Evolutionary conservation across 2,797 vertebrate genomes (phyloP).

Genomic region (Oreonectes daqikongensis): DNA sequence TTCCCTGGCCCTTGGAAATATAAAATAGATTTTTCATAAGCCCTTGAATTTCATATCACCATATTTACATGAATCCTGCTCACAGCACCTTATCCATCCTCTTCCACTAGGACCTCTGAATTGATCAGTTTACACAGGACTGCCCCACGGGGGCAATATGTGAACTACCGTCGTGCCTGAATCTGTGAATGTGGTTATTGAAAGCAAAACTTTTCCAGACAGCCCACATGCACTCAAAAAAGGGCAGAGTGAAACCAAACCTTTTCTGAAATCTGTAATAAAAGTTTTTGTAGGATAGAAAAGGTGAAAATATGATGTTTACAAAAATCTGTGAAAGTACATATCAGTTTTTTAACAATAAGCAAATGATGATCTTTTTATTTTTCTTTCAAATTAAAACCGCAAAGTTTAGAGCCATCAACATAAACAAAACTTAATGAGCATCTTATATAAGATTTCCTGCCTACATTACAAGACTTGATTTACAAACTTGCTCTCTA

Average conservation of each 20-base stretch:
- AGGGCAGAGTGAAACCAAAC: neutral
- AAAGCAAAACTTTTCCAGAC: neutral
- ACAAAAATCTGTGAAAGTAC: neutral
- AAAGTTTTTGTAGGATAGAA: neutral
- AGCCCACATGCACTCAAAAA: conserved; percentile 7
- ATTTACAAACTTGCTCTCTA: conserved; percentile 11
- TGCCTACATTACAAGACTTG: conserved; percentile 22
- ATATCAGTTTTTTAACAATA: no score
- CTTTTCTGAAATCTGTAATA: neutral
- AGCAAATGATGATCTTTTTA: neutral
- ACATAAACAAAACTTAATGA: conserved; percentile 19
- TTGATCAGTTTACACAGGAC: conserved; percentile 9
- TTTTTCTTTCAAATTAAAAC: neutral
- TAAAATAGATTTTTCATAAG: conserved; percentile 17
- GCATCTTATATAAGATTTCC: conserved; percentile 9
- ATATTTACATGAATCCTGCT: conserved; percentile 17
- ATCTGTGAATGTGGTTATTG: conserved; percentile 1
- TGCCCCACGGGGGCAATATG: conserved; percentile 3
- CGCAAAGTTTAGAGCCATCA: neutral
- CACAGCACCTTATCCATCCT: conserved; percentile 5
- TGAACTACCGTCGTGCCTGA: neutral
- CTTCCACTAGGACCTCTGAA: conserved; percentile 15
- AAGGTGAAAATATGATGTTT: neutral
- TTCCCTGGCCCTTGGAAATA: conserved; percentile 20
- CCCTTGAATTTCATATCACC: conserved; percentile 10